Conservation (phyloP, 2,113 vertebrate species). For the Atrichornis clamosus region DNA sequence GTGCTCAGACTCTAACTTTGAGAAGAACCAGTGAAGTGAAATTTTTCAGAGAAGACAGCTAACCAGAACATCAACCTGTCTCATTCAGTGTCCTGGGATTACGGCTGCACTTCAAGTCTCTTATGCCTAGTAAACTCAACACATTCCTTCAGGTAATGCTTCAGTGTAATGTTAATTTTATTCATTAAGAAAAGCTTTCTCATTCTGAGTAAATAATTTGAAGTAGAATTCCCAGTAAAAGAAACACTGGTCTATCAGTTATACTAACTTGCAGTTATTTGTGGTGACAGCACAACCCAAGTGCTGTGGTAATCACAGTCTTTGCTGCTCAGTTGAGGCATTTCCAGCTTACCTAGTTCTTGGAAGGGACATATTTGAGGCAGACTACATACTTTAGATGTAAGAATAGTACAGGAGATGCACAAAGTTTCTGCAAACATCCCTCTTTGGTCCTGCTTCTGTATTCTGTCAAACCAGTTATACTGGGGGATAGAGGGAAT, state of each 20-base stretch:
- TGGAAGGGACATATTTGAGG: not conserved
- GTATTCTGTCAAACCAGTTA: not conserved
- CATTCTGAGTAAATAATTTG: not conserved
- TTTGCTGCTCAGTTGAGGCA: not conserved
- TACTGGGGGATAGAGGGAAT: not conserved
- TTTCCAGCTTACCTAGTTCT: not conserved
- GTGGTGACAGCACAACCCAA: not conserved
- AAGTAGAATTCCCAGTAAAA: not conserved
- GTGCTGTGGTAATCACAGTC: not conserved
- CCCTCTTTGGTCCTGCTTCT: not conserved
- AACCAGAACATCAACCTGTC: not conserved
- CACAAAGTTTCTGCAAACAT: not conserved
- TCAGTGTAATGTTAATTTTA: not conserved
- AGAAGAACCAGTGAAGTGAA: not conserved
- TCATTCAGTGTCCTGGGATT: not conserved
- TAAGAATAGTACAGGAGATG: not conserved
- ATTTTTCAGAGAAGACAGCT: not conserved
- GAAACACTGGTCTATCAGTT: not conserved
- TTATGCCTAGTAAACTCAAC: not conserved
- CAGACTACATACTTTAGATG: not conserved
- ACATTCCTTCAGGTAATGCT: not conserved
- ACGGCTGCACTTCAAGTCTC: not conserved
- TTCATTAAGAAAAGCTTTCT: not conserved
- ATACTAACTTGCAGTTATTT: not conserved
- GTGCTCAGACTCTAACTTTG: not conserved